Percentiles rank a stretch among this genome's conserved stretches.
Evolutionary conservation across 2,797 vertebrate genomes (phyloP).

Genomic region (Clarias fuscus): DNA sequence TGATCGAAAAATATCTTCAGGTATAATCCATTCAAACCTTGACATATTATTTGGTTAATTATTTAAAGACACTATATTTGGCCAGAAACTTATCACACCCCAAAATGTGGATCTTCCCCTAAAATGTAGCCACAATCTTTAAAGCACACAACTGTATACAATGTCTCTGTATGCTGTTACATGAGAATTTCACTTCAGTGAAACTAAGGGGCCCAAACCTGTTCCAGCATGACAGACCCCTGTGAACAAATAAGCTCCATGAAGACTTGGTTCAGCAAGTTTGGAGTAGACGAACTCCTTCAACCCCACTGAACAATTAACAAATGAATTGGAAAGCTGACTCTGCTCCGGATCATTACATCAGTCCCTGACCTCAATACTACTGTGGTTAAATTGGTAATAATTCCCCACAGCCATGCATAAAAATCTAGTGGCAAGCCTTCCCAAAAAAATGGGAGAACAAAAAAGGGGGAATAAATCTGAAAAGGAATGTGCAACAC

Average conservation of each 20-base stretch:
- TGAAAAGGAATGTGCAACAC: neutral
- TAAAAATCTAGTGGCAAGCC: neutral
- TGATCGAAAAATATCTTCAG: neutral
- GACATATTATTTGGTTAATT: too few species aligned
- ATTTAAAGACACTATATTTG: neutral
- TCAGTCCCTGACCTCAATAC: neutral
- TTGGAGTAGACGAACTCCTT: neutral
- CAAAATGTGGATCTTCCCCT: neutral
- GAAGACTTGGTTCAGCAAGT: neutral
- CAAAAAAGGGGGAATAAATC: neutral
- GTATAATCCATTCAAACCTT: neutral
- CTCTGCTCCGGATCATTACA: neutral
- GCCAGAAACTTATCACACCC: neutral
- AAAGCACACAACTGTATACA: neutral
- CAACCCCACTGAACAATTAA: neutral
- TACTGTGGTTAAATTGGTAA: neutral
- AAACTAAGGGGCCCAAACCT: neutral
- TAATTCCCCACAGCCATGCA: neutral
- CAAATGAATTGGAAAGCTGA: neutral
- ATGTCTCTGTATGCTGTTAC: neutral
- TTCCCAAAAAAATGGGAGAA: neutral
- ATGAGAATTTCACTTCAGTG: neutral
- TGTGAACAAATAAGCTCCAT: neutral
- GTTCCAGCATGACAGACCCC: neutral
- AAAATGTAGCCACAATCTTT: neutral